Conservation (phyloP, 2,113 vertebrate genomes). For the Engystomops pustulosus region DNA sequence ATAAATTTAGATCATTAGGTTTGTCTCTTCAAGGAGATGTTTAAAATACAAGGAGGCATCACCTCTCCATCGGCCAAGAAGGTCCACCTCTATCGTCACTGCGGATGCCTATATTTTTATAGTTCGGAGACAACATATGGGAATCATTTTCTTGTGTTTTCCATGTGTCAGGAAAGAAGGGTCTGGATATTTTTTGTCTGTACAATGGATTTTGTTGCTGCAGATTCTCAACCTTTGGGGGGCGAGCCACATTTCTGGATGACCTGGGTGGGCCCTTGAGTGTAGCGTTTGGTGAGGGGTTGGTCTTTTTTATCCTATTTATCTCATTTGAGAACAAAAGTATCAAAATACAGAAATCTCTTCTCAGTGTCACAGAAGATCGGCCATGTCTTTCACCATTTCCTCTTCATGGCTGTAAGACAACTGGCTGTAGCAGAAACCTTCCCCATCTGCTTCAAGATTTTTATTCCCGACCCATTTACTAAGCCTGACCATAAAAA, state of each 20-base stretch:
- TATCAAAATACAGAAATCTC: too few relatives aligned
- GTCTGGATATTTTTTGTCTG: not conserved
- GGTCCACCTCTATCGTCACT: not conserved
- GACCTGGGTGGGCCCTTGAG: not conserved
- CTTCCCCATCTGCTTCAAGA: too few relatives aligned
- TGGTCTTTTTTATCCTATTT: too few relatives aligned
- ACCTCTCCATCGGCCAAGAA: not conserved
- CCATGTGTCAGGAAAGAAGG: slow-evolving; percentile 5
- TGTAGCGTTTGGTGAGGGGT: not conserved
- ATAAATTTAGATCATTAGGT: not conserved
- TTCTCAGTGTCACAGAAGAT: too few relatives aligned
- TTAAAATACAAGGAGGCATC: not conserved
- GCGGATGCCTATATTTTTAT: not conserved
- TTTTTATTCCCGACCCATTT: too few relatives aligned
- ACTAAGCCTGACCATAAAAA: not conserved
- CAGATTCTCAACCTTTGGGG: not conserved
- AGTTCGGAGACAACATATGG: slow-evolving; percentile 16
- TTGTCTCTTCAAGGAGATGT: not conserved
- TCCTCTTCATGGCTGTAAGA: too few relatives aligned
- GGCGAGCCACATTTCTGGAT: not conserved
- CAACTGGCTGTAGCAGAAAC: too few relatives aligned
- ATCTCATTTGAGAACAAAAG: too few relatives aligned
- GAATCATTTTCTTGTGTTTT: slow-evolving; percentile 2
- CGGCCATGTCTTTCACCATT: too few relatives aligned
- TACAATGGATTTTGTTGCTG: not conserved